Evolutionary conservation across 2,113 vertebrate genomes (phyloP), one percentile per base, ranked within the genome.

Genomic region (Myotis lucifugus): DNA sequence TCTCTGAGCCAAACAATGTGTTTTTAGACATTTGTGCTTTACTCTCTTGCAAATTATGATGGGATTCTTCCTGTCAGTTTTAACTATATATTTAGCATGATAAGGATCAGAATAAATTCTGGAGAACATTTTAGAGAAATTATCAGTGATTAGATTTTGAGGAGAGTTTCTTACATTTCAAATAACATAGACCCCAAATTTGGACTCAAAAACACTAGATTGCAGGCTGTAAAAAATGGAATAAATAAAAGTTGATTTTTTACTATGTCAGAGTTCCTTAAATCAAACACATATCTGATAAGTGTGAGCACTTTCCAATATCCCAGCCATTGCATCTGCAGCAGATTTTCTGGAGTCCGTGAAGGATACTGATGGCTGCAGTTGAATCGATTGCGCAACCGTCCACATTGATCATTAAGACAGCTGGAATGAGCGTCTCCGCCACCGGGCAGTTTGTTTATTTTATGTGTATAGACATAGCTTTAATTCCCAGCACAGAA

Each of bases 331-430:
- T 69, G 76, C 61, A 29, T 70, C 72, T 89, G 29, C 17, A 34
- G 40, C 10, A 29, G 0, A 61, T 91, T 91, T 93, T 32, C 40
- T 94, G 56, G 50, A 61, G 59, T 56, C 76, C 1, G 8, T 88
- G 95, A 94, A 32, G 86, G 91, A 91, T 40, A n/a, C 64, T 67
- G 56, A 87, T 77, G 69, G 37, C 67, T 79, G 25, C 61, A 27
- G 40, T 79, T 70, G 85, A 96, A 83, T 83, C 1, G 50, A 92
- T 84, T 84, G 54, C 23, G 25, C 17, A 40, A 42, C 54, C 52
- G 69, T 79, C 27, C n/a, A 37, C 78, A 79, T 79, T 70, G 86
- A 95, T 91, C 59, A 87, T 34, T n/a, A 72, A 90, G 89, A 92
- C 19, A 56, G 64, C 19, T 64, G 78, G 72, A 89, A 95, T 15